These are phyloP conservation scores for Trichacis sp. DNA, from an alignment of 2,888 invertebrate genomes.

Conservation along the genomic window DNA sequence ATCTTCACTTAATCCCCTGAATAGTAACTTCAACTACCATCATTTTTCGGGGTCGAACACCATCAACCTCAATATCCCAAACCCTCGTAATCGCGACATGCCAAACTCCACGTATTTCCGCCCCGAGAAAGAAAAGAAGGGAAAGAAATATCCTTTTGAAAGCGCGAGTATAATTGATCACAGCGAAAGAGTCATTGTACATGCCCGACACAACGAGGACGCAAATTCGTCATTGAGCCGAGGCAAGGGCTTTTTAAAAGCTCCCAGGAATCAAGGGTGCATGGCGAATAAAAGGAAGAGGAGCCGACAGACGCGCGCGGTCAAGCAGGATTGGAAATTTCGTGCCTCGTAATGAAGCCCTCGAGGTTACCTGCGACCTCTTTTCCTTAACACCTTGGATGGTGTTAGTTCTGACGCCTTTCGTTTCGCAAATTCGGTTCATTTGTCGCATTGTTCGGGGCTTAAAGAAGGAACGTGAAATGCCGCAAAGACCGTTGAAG, in stretches of 20 bases:
- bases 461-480: conserved; percentile 55
- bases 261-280: conserved; percentile 22
- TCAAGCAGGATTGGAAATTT: conserved; percentile 32
- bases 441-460: conserved; percentile 67
- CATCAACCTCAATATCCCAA: no score
- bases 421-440: conserved; percentile 69
- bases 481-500: conserved; percentile 66
- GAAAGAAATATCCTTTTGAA: no score
- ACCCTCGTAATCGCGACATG: no score
- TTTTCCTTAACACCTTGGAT: conserved; percentile 64
- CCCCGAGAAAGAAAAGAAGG: no score
- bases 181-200: conserved; percentile 10
- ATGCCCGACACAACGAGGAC: conserved; percentile 17
- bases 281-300: conserved; percentile 35
- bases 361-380: conserved; percentile 46
- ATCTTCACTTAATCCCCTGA: no score
- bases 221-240: conserved; percentile 8
- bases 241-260: background rate
- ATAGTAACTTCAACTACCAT: no score
- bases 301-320: conserved; percentile 28
- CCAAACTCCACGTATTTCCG: no score
- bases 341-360: conserved; percentile 45
- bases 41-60: no score
- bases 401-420: conserved; percentile 68
- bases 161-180: background rate